Percentiles rank a stretch among this genome's conserved stretches.
These are phyloP conservation scores for Lithobius niger DNA, from an alignment of 1,140 invertebrate genomes.

Conservation along the genomic window DNA sequence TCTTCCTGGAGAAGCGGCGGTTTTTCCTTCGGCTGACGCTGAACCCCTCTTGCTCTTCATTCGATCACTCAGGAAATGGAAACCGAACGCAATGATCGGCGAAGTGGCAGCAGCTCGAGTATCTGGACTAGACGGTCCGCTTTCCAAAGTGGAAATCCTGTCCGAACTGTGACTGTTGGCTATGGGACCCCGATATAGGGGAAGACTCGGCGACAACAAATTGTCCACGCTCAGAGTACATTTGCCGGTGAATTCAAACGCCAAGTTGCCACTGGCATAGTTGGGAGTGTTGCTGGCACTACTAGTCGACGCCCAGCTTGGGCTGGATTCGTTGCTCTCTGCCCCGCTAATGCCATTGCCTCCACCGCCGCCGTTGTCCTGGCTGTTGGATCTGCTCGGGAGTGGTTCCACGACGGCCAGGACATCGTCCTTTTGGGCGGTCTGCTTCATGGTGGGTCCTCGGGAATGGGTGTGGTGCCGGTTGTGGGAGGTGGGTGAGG, in stretches of 20 bases:
- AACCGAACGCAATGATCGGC: background rate
- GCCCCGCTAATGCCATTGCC: no score
- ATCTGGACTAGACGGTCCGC: slow-evolving; percentile 5
- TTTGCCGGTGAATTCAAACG: slow-evolving; percentile 22
- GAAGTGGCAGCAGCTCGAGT: background rate
- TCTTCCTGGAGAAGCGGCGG: no score
- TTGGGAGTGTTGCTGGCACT: slow-evolving; percentile 19
- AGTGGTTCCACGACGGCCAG: no score
- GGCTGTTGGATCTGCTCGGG: background rate
- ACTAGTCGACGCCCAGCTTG: slow-evolving; percentile 18
- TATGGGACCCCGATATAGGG: background rate
- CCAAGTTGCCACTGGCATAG: slow-evolving; percentile 13
- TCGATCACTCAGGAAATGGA: slow-evolving; percentile 1
- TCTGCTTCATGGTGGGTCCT: no score
- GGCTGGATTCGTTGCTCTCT: slow-evolving; percentile 15
- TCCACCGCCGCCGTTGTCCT: background rate
- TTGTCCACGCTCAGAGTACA: slow-evolving; percentile 18
- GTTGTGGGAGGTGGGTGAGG: no score
- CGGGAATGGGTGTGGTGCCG: no score
- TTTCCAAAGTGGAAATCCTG: slow-evolving; percentile 2
- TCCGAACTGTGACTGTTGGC: slow-evolving; percentile 5
- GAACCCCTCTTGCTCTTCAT: slow-evolving; percentile 6
- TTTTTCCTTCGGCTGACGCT: background rate
- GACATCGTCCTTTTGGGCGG: no score
- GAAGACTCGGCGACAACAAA: slow-evolving; percentile 9